These are phyloP conservation scores for Neostethus bicornis DNA, from an alignment of 2,797 vertebrate genomes.

Conservation along the genomic window DNA sequence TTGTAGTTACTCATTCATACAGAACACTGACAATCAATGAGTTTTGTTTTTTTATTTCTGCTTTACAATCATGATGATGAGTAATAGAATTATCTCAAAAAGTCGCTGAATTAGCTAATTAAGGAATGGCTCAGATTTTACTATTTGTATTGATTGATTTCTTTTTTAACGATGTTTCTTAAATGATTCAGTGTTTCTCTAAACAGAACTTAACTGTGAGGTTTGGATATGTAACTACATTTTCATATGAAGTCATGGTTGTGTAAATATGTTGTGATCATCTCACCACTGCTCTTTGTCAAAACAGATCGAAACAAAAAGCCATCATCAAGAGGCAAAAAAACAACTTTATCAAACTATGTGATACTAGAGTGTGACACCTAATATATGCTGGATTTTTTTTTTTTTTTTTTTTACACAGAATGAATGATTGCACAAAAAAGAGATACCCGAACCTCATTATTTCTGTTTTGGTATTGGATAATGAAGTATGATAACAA, in stretches of 20 bases:
- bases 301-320: slow-evolving; percentile 50
- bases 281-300: slow-evolving; percentile 60
- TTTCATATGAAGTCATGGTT: slow-evolving; percentile 69
- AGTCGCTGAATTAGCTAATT: slow-evolving; percentile 39
- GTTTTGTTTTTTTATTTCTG: slow-evolving; percentile 69
- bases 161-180: slow-evolving; percentile 67
- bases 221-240: slow-evolving; percentile 79
- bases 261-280: slow-evolving; percentile 77
- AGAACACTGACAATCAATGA: slow-evolving; percentile 68
- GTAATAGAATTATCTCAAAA: slow-evolving; percentile 57
- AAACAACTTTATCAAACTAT: slow-evolving; percentile 57
- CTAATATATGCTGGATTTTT: slow-evolving; percentile 76
- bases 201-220: slow-evolving; percentile 70
- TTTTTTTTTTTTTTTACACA: too few relatives aligned
- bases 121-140: slow-evolving; percentile 51
- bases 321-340: slow-evolving; percentile 50
- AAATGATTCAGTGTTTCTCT: slow-evolving; percentile 71
- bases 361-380: slow-evolving; percentile 59
- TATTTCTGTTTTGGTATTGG: slow-evolving; percentile 54
- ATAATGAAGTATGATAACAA: slow-evolving; percentile 55
- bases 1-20: slow-evolving; percentile 72
- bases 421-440: slow-evolving; percentile 65
- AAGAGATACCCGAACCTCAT: slow-evolving; percentile 47
- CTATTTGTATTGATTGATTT: slow-evolving; percentile 68
- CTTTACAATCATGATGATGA: slow-evolving; percentile 70